phyloP scores from a whole-genome alignment of 2,888 invertebrate genomes.

The Ichneumon xanthorius region DNA sequence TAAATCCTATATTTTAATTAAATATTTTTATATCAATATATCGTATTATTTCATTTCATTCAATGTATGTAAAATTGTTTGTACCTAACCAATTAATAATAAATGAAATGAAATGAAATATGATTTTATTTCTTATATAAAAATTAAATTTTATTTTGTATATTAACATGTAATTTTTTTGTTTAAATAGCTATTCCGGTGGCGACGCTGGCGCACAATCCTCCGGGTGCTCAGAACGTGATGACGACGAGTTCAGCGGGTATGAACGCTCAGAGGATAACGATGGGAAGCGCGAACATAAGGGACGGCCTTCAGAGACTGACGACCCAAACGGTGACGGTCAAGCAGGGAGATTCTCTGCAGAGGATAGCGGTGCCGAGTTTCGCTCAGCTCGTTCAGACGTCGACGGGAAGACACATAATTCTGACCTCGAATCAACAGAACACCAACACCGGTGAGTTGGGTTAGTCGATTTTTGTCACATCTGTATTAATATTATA shows the following conservation, averaged over 20 bases:
- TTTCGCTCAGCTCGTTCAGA: constrained; percentile 90
- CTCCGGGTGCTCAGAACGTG: constrained; percentile 77
- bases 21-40: not conserved
- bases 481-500: constrained; percentile 1
- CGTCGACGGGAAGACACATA: constrained; percentile 89
- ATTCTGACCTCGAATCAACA: constrained; percentile 87
- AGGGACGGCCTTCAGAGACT: constrained; percentile 81
- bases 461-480: constrained; percentile 50
- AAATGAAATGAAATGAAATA: too few species aligned
- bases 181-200: constrained; percentile 85
- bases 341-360: constrained; percentile 83
- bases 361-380: constrained; percentile 83
- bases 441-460: constrained; percentile 81
- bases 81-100: too few species aligned
- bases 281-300: constrained; percentile 79
- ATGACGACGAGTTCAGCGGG: constrained; percentile 76
- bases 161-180: constrained; percentile 13
- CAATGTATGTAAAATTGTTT: too few species aligned
- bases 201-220: constrained; percentile 82
- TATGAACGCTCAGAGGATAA: constrained; percentile 83
- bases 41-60: too few species aligned
- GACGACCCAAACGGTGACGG: constrained; percentile 81
- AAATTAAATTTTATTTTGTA: too few species aligned
- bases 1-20: not conserved
- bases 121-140: too few species aligned